phyloP scores from a whole-genome alignment of 2,888 invertebrate genomes.

The Ochlodes sylvanus region DNA sequence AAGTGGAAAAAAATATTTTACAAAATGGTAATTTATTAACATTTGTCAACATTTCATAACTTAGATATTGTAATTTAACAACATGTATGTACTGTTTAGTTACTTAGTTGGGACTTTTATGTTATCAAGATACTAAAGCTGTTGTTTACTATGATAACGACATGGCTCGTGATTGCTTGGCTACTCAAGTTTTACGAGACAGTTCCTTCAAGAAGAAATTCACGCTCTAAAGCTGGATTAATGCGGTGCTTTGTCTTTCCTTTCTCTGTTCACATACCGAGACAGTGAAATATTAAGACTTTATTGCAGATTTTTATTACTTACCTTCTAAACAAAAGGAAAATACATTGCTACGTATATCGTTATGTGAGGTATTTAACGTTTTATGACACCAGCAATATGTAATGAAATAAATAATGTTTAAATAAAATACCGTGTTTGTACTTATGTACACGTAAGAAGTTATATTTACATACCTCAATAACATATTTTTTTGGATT shows the following conservation, averaged over 20 bases:
- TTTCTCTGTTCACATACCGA: conserved; percentile 30
- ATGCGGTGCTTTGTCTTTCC: conserved; percentile 35
- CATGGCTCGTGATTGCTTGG: conserved; percentile 15
- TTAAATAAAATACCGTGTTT: too few relatives aligned
- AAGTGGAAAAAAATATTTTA: too few relatives aligned
- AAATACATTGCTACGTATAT: background rate
- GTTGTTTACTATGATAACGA: conserved; percentile 2
- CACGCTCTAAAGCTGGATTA: conserved; percentile 29
- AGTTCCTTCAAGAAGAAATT: conserved; percentile 28
- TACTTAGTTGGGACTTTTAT: too few relatives aligned
- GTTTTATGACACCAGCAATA: too few relatives aligned
- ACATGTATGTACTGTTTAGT: too few relatives aligned
- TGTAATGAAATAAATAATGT: background rate
- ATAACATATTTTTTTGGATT: too few relatives aligned
- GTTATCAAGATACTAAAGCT: background rate
- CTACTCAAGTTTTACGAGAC: conserved; percentile 28
- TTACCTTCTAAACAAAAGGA: background rate
- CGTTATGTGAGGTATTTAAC: background rate
- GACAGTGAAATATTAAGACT: conserved; percentile 25
- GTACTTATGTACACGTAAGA: too few relatives aligned
- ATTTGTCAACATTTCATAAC: too few relatives aligned
- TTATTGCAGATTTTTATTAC: conserved; percentile 20
- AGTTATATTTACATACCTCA: too few relatives aligned
- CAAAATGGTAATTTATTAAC: too few relatives aligned
- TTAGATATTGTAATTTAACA: too few relatives aligned